phyloP scores from a whole-genome alignment of 2,113 vertebrate genomes.

The Hippocampus zosterae region DNA sequence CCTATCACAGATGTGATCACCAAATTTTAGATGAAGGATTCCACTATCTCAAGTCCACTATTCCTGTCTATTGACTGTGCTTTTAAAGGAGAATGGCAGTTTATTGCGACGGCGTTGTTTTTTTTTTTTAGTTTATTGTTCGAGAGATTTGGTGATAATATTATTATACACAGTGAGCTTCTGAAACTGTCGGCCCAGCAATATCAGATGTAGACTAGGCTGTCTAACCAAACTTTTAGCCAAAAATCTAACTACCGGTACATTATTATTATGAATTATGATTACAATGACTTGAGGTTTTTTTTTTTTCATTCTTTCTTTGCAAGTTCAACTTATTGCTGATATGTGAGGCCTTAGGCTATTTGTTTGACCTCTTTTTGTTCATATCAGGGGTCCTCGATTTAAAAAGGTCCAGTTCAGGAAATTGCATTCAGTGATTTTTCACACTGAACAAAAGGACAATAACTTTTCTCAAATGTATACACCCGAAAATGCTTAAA shows the following conservation, averaged over 20 bases:
- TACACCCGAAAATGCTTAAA: background rate
- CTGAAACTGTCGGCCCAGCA: background rate
- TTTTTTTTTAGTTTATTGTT: background rate
- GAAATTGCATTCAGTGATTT: background rate
- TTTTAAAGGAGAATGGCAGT: background rate
- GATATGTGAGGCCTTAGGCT: background rate
- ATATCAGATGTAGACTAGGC: background rate
- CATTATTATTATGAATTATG: background rate
- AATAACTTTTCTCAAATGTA: background rate
- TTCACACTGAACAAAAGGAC: background rate
- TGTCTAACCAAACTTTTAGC: background rate
- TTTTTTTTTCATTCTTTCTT: background rate
- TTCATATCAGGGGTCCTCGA: no score
- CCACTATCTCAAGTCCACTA: background rate
- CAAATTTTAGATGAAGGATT: conserved; percentile 8
- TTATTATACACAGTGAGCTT: background rate
- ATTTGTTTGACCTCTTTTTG: no score
- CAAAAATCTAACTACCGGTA: background rate
- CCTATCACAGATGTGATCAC: conserved; percentile 28
- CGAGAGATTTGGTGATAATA: background rate
- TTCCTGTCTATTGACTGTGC: background rate
- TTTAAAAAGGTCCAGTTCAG: background rate
- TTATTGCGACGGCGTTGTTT: background rate
- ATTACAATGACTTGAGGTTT: background rate
- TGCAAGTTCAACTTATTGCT: background rate